Percentiles rank a stretch among this genome's conserved stretches.
These are phyloP conservation scores for Acridotheres tristis DNA, from an alignment of 2,797 vertebrate genomes.

Conservation along the genomic window DNA sequence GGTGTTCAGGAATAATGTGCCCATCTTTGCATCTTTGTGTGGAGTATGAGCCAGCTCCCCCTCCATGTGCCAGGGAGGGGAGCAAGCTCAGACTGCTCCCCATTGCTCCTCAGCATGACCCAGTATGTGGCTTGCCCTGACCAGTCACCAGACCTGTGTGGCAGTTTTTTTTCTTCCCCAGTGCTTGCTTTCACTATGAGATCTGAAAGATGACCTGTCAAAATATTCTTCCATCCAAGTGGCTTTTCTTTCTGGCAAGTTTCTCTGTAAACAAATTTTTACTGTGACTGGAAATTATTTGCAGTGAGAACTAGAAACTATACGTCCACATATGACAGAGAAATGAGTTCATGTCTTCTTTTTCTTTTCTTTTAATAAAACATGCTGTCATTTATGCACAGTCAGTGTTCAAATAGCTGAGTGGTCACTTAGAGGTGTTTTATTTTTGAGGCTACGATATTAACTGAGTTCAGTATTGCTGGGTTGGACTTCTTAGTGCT, in stretches of 20 bases:
- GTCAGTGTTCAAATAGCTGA: background rate
- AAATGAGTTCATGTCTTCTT: background rate
- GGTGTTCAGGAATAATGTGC: accelerated
- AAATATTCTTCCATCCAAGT: background rate
- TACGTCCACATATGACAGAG: background rate
- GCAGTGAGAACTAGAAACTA: background rate
- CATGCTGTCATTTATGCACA: background rate
- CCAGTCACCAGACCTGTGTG: background rate
- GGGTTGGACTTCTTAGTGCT: background rate
- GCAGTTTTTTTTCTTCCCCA: background rate
- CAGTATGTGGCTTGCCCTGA: background rate
- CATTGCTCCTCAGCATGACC: background rate
- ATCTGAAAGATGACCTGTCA: background rate
- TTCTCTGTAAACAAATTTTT: background rate
- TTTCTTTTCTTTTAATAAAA: background rate
- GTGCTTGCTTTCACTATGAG: background rate
- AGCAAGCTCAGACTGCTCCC: background rate
- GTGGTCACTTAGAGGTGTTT: background rate
- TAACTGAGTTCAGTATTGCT: background rate
- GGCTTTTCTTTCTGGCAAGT: background rate
- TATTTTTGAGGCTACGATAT: background rate
- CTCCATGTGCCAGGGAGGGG: background rate
- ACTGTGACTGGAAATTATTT: background rate
- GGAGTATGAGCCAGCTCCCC: background rate
- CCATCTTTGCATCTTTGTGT: background rate